phyloP scores from a whole-genome alignment of 2,888 invertebrate species.

The Drosophila yooni region DNA sequence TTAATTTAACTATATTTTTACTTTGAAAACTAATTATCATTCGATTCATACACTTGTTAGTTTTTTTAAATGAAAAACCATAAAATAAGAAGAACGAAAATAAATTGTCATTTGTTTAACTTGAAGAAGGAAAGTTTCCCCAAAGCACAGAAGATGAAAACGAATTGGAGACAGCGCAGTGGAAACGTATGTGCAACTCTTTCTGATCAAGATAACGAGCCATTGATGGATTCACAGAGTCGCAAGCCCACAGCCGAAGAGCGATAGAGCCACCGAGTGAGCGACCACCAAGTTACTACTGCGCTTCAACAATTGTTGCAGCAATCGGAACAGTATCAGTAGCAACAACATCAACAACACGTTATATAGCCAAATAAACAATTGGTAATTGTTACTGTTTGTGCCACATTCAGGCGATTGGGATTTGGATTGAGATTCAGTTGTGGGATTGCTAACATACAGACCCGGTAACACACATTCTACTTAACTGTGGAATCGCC shows the following conservation, averaged over 20 bases:
- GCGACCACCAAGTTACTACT: slow-evolving; percentile 7
- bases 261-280: slow-evolving; percentile 15
- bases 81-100: slow-evolving; percentile 50
- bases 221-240: slow-evolving; percentile 77
- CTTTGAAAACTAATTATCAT: neutral
- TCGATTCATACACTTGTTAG: slow-evolving; percentile 39
- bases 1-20: neutral
- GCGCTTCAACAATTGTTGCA: neutral
- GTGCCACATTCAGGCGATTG: slow-evolving; percentile 58
- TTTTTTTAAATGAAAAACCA: slow-evolving; percentile 51
- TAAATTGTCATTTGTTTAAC: slow-evolving; percentile 40
- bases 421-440: slow-evolving; percentile 41
- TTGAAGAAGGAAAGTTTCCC: slow-evolving; percentile 55
- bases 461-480: slow-evolving; percentile 73
- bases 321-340: slow-evolving; percentile 20
- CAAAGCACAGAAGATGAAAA: slow-evolving; percentile 30
- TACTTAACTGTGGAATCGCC: neutral
- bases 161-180: slow-evolving; percentile 38
- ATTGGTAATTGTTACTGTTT: slow-evolving; percentile 75
- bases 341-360: slow-evolving; percentile 43
- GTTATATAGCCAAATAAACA: slow-evolving; percentile 70
- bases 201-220: slow-evolving; percentile 76
- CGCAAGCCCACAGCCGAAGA: slow-evolving; percentile 23
- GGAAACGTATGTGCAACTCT: slow-evolving; percentile 38
- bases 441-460: slow-evolving; percentile 44